Evolutionary conservation across 1,140 invertebrate species (phyloP), one percentile per base, ranked within the genome.

Genomic region (Drosophila cardini): DNA sequence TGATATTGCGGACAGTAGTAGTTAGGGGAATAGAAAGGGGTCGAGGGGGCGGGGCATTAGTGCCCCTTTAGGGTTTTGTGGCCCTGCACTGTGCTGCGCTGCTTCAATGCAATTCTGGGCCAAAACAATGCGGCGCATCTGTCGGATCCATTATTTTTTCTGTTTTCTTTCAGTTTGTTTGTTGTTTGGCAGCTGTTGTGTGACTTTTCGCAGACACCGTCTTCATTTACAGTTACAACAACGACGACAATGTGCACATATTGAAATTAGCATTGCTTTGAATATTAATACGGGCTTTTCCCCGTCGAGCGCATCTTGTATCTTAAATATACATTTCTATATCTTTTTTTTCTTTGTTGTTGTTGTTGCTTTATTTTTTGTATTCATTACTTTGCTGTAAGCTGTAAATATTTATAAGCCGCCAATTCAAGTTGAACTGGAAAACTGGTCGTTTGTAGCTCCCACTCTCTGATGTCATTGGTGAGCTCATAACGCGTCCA

Each of bases 181-280:
- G 50, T 13, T 56, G 73, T 34, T 62, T 53, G 57, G 57, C 61
- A 65, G 42, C 65, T 72, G 72, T 62, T 70, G 77, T 80, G 63
- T 18, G 63, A 67, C 55, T 63, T 76, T 72, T 64, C 72, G 63
- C 78, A 76, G 68, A 70, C 68, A 62, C 64, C 68, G 40, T 34
- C 42, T 56, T 63, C 38, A 43, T 67, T 76, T 83, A 84, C 83
- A 42, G 72, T 87, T 76, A 50, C 65, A 68, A 48, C 55, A 55
- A 56, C 63, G 72, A 50, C 77, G 80, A 74, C 55, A 56, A 34
- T 26, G 15, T 36, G 36, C 61, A 46, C 30, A 62, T 32, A 36
- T 43, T 13, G 32, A 72, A 87, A 89, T 86, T 86, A 83, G 83
- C 83, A 86, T 80, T 86, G 72, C 81, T 86, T 83, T 86, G 81